A percentile compares a stretch with the other conserved stretches of the same genome.
phyloP scores from a whole-genome alignment of 2,113 vertebrate species.

The Coturnix japonica region DNA sequence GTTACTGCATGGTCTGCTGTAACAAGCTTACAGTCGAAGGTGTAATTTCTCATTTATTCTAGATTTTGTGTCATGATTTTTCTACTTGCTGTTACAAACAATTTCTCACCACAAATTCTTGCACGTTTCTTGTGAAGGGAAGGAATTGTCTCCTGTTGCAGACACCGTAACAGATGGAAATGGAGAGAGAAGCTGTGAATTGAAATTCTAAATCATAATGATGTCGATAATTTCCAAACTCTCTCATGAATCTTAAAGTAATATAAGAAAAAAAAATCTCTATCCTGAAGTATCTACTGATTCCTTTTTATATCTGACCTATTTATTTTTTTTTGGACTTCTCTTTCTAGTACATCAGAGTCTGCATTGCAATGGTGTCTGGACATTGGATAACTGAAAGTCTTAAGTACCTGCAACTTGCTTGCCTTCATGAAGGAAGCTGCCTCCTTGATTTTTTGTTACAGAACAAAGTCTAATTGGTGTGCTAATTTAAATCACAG shows the following conservation, averaged over 20 bases:
- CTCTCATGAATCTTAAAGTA: not conserved
- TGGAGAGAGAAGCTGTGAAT: conserved; percentile 22
- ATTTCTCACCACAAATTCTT: not conserved
- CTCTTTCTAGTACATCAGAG: not conserved
- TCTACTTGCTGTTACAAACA: not conserved
- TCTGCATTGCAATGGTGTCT: not conserved
- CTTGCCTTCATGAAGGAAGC: not conserved
- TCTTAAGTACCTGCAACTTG: not conserved
- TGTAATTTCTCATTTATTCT: not conserved
- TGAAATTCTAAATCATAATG: conserved; percentile 33
- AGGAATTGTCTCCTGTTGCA: not conserved
- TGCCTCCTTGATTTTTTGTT: not conserved
- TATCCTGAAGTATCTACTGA: not conserved
- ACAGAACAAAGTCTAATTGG: not conserved
- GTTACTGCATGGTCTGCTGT: not conserved
- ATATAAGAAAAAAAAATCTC: not conserved
- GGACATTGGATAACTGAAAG: not conserved
- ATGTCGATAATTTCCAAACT: conserved; percentile 25
- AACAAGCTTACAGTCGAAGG: not conserved
- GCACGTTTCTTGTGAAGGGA: not conserved
- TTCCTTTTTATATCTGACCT: conserved; percentile 63
- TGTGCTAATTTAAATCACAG: not conserved
- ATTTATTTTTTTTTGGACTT: not conserved
- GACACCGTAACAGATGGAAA: conserved; percentile 36
- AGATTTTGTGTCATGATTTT: not conserved